phyloP scores from a whole-genome alignment of 1,140 invertebrate species.

The Drosophila santomea region DNA sequence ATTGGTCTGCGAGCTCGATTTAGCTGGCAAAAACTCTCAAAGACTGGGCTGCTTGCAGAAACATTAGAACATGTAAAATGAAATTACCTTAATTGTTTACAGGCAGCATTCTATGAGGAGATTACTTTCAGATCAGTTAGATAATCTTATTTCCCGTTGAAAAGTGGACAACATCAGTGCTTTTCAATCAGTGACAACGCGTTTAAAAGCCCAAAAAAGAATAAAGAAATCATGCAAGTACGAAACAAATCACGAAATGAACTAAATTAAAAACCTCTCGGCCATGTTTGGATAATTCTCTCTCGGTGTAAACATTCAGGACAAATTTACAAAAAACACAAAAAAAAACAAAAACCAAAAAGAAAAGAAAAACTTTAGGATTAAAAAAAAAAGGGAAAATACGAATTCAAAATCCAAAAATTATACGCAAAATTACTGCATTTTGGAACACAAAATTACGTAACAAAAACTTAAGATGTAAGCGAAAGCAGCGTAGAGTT shows the following conservation, averaged over 20 bases:
- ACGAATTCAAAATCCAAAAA: constrained; percentile 79
- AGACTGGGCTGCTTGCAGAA: constrained; percentile 35
- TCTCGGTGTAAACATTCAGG: constrained; percentile 85
- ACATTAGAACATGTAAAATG: constrained; percentile 33
- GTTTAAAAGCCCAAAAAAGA: constrained; percentile 63
- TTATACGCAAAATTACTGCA: constrained; percentile 78
- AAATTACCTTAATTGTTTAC: constrained; percentile 72
- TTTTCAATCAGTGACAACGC: constrained; percentile 65
- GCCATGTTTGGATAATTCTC: constrained; percentile 85
- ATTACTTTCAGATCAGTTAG: constrained; percentile 36
- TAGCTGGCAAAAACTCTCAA: neutral
- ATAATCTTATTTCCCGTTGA: constrained; percentile 34
- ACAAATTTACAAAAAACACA: constrained; percentile 71
- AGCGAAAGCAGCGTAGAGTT: constrained; percentile 44
- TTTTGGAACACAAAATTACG: constrained; percentile 81
- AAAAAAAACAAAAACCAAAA: constrained; percentile 50
- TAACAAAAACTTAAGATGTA: constrained; percentile 71
- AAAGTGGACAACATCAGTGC: constrained; percentile 65
- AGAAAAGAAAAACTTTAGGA: constrained; percentile 46
- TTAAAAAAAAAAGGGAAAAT: constrained; percentile 59
- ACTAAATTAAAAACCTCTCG: constrained; percentile 77
- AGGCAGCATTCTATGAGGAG: constrained; percentile 76
- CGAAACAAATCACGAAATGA: constrained; percentile 57
- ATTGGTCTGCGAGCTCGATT: constrained; percentile 31
- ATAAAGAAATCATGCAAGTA: constrained; percentile 46